Evolutionary conservation across 2,888 invertebrate species (phyloP).

Genomic region (Cerceris ruficornis): DNA sequence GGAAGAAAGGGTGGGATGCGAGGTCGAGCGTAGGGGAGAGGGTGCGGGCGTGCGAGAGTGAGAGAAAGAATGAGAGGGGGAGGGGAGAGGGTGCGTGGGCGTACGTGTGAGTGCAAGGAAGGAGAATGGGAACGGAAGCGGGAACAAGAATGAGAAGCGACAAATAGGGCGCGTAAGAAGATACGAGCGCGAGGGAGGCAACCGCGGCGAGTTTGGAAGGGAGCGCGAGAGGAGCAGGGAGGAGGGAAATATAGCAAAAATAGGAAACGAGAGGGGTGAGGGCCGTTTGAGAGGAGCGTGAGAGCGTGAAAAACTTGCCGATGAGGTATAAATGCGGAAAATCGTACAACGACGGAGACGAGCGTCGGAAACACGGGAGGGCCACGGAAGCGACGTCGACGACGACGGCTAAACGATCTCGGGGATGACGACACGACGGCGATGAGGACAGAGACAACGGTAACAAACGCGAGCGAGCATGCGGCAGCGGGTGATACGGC

Average conservation of each 20-base stretch:
- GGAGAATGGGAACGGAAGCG: conserved; percentile 11
- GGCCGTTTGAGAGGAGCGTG: neutral
- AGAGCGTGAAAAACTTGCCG: conserved; percentile 7
- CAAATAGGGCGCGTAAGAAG: too few species aligned
- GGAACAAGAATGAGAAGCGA: conserved; percentile 10
- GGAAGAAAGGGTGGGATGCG: too few species aligned
- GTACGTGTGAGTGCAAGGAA: neutral
- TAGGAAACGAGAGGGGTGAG: conserved; percentile 7
- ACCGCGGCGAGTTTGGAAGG: too few species aligned
- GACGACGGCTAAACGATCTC: neutral
- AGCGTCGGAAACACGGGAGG: neutral
- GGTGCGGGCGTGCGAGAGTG: conserved; percentile 3
- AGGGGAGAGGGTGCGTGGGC: neutral
- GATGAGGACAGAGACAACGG: conserved; percentile 7
- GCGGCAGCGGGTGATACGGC: conserved; percentile 65
- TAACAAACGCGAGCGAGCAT: conserved; percentile 60
- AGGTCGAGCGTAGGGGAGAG: too few species aligned
- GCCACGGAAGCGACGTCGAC: conserved; percentile 11
- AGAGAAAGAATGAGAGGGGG: conserved; percentile 11
- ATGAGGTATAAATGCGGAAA: conserved; percentile 20
- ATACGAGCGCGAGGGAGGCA: too few species aligned
- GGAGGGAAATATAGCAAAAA: too few species aligned
- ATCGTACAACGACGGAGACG: conserved; percentile 2
- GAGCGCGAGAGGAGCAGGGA: too few species aligned
- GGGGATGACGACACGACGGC: conserved; percentile 3